Conservation (phyloP, 2,888 invertebrate genomes). For the Acanthoscelides obtectus region DNA sequence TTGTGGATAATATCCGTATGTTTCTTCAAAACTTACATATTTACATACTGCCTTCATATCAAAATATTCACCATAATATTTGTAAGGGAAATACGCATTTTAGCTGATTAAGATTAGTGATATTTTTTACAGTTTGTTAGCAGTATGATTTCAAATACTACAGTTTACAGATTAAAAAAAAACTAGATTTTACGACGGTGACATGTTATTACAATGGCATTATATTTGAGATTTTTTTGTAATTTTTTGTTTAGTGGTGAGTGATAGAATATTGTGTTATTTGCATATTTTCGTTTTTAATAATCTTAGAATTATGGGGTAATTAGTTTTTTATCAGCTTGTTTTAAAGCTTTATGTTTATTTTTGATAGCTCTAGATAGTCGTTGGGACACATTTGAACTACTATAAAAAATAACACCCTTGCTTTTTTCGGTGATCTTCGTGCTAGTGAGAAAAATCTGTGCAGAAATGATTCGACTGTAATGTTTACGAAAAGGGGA, state of each 20-base stretch:
- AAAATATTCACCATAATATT: slow-evolving; percentile 12
- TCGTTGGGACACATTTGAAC: neutral
- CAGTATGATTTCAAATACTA: neutral
- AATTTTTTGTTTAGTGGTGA: neutral
- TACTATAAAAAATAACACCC: neutral
- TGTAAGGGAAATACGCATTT: slow-evolving; percentile 7
- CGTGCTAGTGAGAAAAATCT: neutral
- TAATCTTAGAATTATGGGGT: neutral
- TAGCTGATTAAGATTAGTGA: slow-evolving; percentile 17
- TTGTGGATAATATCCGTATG: slow-evolving; percentile 8
- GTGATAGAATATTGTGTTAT: neutral
- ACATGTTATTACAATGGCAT: neutral
- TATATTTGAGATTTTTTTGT: neutral
- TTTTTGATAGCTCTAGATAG: neutral
- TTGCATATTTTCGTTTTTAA: neutral
- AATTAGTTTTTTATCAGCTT: slow-evolving; percentile 16
- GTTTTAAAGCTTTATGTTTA: slow-evolving; percentile 19
- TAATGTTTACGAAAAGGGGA: neutral
- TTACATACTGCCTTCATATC: slow-evolving; percentile 32
- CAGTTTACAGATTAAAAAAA: neutral
- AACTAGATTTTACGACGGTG: neutral
- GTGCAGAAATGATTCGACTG: neutral
- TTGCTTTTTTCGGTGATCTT: neutral
- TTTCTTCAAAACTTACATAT: slow-evolving; percentile 21
- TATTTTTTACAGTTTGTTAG: slow-evolving; percentile 7